phyloP scores from a whole-genome alignment of 2,113 vertebrate species.

The Salvelinus namaycush region DNA sequence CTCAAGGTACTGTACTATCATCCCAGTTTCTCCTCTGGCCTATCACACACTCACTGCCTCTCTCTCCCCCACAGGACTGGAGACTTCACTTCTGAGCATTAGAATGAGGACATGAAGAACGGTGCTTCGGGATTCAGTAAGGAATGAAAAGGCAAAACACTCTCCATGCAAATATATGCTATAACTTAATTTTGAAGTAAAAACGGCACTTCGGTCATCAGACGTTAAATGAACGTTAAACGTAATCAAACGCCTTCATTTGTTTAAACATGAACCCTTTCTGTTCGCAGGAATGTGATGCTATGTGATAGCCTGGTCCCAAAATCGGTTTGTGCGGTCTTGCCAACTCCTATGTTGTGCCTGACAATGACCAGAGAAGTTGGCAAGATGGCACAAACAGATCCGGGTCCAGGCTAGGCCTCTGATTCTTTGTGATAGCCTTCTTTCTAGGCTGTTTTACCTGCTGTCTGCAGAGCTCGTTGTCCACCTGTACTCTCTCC shows the following conservation, averaged over 20 bases:
- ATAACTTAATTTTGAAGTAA: slow-evolving; percentile 58
- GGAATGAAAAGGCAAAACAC: slow-evolving; percentile 7
- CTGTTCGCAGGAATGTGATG: no score
- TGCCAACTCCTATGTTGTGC: no score
- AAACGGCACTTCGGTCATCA: neutral
- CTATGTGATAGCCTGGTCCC: no score
- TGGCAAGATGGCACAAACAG: no score
- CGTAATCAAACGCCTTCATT: no score
- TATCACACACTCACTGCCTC: slow-evolving; percentile 33
- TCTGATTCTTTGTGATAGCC: no score
- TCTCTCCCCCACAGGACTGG: slow-evolving; percentile 33
- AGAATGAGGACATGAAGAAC: slow-evolving; percentile 39
- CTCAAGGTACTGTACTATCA: slow-evolving; percentile 38
- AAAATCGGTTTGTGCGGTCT: no score
- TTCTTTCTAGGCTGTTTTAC: slow-evolving; percentile 52
- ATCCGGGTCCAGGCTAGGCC: no score
- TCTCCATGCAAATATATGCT: slow-evolving; percentile 6
- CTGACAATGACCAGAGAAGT: no score
- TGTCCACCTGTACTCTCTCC: slow-evolving; percentile 87
- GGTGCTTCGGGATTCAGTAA: slow-evolving; percentile 44
- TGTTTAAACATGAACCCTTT: no score
- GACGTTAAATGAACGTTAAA: no score
- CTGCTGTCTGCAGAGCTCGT: slow-evolving; percentile 86
- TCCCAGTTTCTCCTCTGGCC: slow-evolving; percentile 47
- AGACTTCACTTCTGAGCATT: slow-evolving; percentile 49